phyloP scores from a whole-genome alignment of 2,797 vertebrate species.

The Oreonectes daqikongensis region DNA sequence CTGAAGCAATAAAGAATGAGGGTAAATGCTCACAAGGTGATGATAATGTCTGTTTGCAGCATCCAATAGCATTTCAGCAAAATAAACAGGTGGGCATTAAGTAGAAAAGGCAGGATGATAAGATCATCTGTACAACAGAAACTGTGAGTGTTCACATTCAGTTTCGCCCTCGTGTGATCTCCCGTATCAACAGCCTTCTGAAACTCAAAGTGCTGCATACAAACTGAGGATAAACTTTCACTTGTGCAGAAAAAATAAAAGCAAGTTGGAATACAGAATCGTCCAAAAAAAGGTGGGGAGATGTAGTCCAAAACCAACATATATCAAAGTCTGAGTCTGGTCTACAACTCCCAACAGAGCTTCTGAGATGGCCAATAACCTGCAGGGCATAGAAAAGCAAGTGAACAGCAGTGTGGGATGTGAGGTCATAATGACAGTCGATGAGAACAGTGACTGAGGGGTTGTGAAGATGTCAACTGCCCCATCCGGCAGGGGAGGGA shows the following conservation, averaged over 20 bases:
- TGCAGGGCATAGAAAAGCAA: constrained; percentile 24
- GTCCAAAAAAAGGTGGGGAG: background rate
- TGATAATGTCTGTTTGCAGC: constrained; percentile 1
- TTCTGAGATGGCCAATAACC: constrained; percentile 20
- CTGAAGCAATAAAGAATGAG: constrained; percentile 2
- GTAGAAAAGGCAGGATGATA: background rate
- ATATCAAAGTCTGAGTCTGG: constrained; percentile 30
- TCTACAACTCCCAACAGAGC: constrained; percentile 48
- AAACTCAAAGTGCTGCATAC: constrained; percentile 4
- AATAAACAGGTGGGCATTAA: background rate
- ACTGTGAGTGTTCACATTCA: background rate
- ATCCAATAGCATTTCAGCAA: background rate
- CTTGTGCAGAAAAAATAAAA: background rate
- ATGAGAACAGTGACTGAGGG: constrained; percentile 15
- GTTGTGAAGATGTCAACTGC: background rate
- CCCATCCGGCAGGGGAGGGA: background rate
- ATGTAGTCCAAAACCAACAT: constrained; percentile 41
- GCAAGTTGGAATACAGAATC: background rate
- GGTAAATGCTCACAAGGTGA: constrained; percentile 5
- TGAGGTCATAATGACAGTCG: constrained; percentile 25
- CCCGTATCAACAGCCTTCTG: background rate
- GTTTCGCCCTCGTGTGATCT: background rate
- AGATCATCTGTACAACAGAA: background rate
- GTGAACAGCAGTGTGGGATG: background rate
- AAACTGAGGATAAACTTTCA: constrained; percentile 26